Evolutionary conservation across 2,888 invertebrate species (phyloP).

Genomic region (Brachylomia viminalis): DNA sequence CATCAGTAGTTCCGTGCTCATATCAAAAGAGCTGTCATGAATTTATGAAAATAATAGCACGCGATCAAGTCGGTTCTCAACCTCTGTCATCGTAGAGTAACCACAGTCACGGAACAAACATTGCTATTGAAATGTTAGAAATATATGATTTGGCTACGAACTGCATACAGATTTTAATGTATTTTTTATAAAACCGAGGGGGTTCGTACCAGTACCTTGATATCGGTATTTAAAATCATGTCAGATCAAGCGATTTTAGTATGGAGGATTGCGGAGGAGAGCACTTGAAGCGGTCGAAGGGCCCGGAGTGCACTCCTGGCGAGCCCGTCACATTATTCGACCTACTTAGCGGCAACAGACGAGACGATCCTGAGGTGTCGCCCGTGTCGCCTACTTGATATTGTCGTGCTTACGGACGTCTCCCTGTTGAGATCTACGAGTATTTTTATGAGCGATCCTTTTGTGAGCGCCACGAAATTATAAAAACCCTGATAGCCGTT

Average conservation of each 20-base stretch:
- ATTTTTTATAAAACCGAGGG: conserved; percentile 36
- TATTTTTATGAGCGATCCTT: conserved; percentile 62
- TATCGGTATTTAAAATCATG: conserved; percentile 90
- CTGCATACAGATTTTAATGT: conserved; percentile 16
- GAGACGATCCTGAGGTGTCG: conserved; percentile 83
- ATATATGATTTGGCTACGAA: conserved; percentile 16
- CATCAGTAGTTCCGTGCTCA: conserved; percentile 48
- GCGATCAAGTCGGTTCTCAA: conserved; percentile 63
- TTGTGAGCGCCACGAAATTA: conserved; percentile 64
- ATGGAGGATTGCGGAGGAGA: conserved; percentile 81
- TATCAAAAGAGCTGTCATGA: conserved; percentile 60
- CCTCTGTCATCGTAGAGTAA: conserved; percentile 64
- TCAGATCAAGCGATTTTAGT: conserved; percentile 89
- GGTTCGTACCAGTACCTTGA: conserved; percentile 68
- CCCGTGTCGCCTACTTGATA: conserved; percentile 77
- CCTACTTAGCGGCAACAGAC: conserved; percentile 85
- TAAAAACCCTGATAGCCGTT: conserved; percentile 52
- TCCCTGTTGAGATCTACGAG: conserved; percentile 66
- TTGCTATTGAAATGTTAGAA: conserved; percentile 58
- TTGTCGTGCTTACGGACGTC: conserved; percentile 70
- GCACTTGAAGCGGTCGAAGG: conserved; percentile 80
- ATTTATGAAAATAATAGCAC: conserved; percentile 66
- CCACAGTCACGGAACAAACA: conserved; percentile 59
- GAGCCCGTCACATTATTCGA: conserved; percentile 88
- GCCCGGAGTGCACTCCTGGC: conserved; percentile 83